Percentiles rank a stretch among this genome's conserved stretches.
Evolutionary conservation across 1,140 invertebrate species (phyloP).

Genomic region (Reticulitermes speratus): DNA sequence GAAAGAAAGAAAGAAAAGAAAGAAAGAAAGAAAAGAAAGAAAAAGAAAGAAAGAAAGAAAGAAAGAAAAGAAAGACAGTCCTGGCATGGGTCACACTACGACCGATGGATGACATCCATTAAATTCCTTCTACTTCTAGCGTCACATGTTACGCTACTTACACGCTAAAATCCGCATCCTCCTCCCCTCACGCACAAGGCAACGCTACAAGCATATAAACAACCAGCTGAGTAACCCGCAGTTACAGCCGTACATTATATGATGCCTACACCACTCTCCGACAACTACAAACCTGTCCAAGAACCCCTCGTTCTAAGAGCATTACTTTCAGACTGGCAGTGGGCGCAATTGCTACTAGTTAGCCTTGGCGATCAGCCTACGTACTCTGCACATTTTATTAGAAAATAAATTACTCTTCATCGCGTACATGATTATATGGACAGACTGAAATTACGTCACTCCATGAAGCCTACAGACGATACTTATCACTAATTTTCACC

Average conservation of each 20-base stretch:
- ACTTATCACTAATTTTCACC: too few relatives aligned
- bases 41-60: not conserved
- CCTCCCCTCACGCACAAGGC: not conserved
- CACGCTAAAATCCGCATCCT: too few relatives aligned
- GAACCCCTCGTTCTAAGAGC: not conserved
- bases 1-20: not conserved
- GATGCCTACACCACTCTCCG: not conserved
- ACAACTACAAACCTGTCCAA: not conserved
- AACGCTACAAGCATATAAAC: not conserved
- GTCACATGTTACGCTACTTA: too few relatives aligned
- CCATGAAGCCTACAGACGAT: too few relatives aligned
- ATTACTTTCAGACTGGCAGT: not conserved
- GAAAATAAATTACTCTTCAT: not conserved
- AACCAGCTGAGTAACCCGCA: not conserved
- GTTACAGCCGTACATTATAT: not conserved
- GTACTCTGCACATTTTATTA: not conserved
- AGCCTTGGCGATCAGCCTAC: not conserved
- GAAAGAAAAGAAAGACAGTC: not conserved
- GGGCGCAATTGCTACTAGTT: constrained; percentile 22
- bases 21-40: not conserved
- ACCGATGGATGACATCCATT: not conserved
- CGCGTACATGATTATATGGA: not conserved
- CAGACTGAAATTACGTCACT: not conserved
- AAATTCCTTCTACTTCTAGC: too few relatives aligned
- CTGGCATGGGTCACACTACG: not conserved